Base-by-base conservation (phyloP, 2,113 vertebrate species). In the Oncorhynchus gorbuscha region DNA sequence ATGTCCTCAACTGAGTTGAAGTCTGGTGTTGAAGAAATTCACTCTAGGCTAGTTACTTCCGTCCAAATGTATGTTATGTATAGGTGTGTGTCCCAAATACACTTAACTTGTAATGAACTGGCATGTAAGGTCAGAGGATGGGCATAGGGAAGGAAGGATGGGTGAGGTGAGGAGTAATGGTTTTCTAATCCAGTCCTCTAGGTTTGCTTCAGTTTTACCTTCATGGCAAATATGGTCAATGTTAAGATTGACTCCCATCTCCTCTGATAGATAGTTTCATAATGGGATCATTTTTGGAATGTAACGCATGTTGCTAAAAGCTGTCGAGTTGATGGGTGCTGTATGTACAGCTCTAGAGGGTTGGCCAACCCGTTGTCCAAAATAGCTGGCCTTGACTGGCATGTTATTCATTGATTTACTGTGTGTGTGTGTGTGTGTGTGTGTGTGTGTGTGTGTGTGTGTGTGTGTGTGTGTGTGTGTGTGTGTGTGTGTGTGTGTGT, bases 311-410 rank as follows among this genome's bases (percentile, higher is more conserved):
- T 74, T 73, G 64, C 45, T 78, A 67, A 64, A 66, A 64, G 4
- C 30, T 69, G 28, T 32, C 2, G 32, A 20, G 66, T 35, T 69
- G 16, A 16, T 7, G 24, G 26, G 26, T 67, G 28, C 8, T 20
- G 28, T 30, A 48, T 45, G 55, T 35, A 22, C 55, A n/a, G 35
- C 13, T 18, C 20, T 45, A 24, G 35, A 62, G 81, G 79, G 81
- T 84, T 81, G 82, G 73, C 77, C 72, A 70, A 73, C 75, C 70
- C 45, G 76, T 9, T 0, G 12, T 69, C 80, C 69, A 26, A 85
- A 88, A 86, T 85, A 83, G 76, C 75, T 55, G 51, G 51, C 51
- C 51, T 55, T 55, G 49, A 55, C 69, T 3, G 20, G 13, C 7
- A 73, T 58, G 22, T 55, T 6, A 14, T 13, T 62, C 2, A 39